A percentile compares a stretch with the other conserved stretches of the same genome.
Evolutionary conservation across 2,797 vertebrate species (phyloP).

Genomic region (Bryconaethiops microstoma): DNA sequence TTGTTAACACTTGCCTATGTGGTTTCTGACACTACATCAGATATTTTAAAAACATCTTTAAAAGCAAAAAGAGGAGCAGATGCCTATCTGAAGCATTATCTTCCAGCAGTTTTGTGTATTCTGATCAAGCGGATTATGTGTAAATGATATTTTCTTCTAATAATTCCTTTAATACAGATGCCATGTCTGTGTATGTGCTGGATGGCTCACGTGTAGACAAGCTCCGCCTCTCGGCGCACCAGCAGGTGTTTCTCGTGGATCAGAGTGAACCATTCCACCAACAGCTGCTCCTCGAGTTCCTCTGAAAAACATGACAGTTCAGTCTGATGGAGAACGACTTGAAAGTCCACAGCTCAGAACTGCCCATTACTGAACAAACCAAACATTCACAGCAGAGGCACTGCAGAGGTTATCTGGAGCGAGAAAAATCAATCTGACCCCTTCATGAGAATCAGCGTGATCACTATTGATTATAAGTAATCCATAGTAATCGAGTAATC

Average conservation of each 20-base stretch:
- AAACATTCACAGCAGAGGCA: neutral
- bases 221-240: constrained; percentile 92
- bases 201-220: constrained; percentile 91
- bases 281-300: constrained; percentile 86
- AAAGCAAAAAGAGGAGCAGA: no score
- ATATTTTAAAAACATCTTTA: no score
- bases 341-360: neutral
- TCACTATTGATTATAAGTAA: no score
- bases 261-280: constrained; percentile 98
- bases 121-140: no score
- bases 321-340: neutral
- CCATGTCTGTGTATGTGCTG: neutral
- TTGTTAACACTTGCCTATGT: no score
- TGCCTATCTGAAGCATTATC: no score
- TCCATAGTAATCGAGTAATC: no score
- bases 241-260: constrained; percentile 97
- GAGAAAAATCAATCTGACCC: neutral
- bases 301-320: constrained; percentile 72
- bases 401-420: neutral
- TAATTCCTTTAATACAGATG: no score
- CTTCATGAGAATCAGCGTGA: no score
- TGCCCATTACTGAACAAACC: neutral
- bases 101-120: no score
- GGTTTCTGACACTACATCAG: no score
- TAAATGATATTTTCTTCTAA: no score